Conservation (phyloP, 2,888 invertebrate genomes). For the Thymelicus lineola region DNA sequence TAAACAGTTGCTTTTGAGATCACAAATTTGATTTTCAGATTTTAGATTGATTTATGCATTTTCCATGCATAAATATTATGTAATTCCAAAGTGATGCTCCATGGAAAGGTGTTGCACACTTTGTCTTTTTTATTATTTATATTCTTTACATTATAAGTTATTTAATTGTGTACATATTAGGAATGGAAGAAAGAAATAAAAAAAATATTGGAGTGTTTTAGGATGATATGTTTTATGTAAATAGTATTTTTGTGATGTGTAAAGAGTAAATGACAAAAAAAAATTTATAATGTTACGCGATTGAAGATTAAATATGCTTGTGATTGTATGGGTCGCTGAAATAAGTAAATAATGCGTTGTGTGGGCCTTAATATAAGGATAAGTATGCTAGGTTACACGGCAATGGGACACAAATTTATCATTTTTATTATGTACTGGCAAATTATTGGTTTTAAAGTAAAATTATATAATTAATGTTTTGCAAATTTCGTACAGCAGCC, state of each 20-base stretch:
- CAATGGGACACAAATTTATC: not conserved
- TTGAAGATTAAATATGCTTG: conserved; percentile 35
- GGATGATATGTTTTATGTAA: conserved; percentile 70
- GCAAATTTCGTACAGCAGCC: not conserved
- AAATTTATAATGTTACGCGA: conserved; percentile 44
- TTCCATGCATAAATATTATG: conserved; percentile 34
- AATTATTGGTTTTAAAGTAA: not conserved
- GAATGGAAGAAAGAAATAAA: conserved; percentile 62
- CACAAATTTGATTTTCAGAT: conserved; percentile 16
- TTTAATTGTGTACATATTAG: conserved; percentile 80
- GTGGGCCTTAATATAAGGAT: conserved; percentile 18
- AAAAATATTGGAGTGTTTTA: conserved; percentile 70
- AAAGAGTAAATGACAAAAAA: conserved; percentile 80
- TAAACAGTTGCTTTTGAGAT: conserved; percentile 35
- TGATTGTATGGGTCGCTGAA: conserved; percentile 24
- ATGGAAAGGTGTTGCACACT: conserved; percentile 55
- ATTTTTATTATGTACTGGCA: conserved; percentile 19
- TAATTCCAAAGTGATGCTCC: conserved; percentile 48
- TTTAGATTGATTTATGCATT: conserved; percentile 19
- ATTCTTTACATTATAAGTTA: conserved; percentile 80
- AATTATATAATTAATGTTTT: not conserved
- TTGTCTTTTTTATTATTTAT: conserved; percentile 76
- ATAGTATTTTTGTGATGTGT: conserved; percentile 75
- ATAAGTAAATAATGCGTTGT: conserved; percentile 19
- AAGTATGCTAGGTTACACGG: conserved; percentile 13